A percentile compares a stretch with the other conserved stretches of the same genome.
Conservation (phyloP, 2,888 invertebrate genomes). For the Itoplectis maculator region DNA sequence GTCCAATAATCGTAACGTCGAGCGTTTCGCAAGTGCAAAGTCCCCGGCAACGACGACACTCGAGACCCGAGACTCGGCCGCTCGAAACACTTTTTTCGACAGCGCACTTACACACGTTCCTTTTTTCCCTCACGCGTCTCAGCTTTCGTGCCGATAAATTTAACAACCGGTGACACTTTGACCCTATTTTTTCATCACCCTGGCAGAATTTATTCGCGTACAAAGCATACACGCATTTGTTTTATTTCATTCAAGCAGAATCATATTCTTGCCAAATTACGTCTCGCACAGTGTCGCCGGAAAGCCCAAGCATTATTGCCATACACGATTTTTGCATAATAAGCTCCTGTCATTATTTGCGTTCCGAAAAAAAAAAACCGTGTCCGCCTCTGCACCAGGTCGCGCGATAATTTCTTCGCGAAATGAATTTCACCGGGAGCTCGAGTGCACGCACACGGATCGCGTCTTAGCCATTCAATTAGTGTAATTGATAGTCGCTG, state of each 20-base stretch:
- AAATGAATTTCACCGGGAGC: slow-evolving; percentile 29
- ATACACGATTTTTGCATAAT: no score
- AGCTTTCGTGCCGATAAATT: no score
- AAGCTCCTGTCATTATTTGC: no score
- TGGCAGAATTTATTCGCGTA: neutral
- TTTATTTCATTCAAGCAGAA: neutral
- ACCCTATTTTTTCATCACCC: no score
- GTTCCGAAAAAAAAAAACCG: neutral
- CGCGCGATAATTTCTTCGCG: slow-evolving; percentile 16
- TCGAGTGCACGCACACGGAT: slow-evolving; percentile 12
- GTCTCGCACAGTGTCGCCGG: no score
- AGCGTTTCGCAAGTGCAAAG: slow-evolving; percentile 63
- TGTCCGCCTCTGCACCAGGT: neutral
- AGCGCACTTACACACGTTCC: no score
- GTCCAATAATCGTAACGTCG: slow-evolving; percentile 61
- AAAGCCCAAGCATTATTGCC: no score
- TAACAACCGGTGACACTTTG: no score
- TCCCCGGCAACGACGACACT: slow-evolving; percentile 52
- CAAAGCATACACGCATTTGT: no score
- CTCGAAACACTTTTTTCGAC: slow-evolving; percentile 38
- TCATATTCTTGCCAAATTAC: no score
- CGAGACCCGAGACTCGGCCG: slow-evolving; percentile 19
- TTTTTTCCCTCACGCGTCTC: no score
- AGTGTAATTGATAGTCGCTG: slow-evolving; percentile 65
- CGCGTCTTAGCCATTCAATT: slow-evolving; percentile 63